Evolutionary conservation across 2,888 invertebrate genomes (phyloP), one percentile per base, ranked within the genome.

Genomic region (Petrolisthes cinctipes): DNA sequence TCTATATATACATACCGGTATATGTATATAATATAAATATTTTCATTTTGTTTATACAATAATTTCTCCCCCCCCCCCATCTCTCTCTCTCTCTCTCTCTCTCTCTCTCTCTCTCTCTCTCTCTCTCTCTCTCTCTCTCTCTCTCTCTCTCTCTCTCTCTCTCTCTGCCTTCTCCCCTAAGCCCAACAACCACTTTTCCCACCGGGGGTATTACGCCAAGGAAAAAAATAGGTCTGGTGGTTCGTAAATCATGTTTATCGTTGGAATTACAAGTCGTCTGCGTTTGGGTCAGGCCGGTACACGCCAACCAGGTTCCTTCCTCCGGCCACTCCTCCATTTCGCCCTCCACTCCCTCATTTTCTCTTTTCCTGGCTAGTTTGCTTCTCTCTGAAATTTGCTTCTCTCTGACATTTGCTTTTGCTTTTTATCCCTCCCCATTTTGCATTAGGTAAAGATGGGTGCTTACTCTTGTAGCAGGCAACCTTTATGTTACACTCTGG

Each of bases 111-210:
- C n/a, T n/a, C 9, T 17, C 23, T 54, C 9, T 20, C n/a, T 73
- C 4, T 73, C 53, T 79, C 20, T 54, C 53, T 23, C 7, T 4
- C 53, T 3, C 56, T 23, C 4, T 56, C 37, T 54, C 75, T 83
- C 81, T 20, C 57, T 68, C 78, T 56, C n/a, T 84, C 68, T 76
- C 78, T 66, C 78, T 61, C 11, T 17, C 66, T 68, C 79, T 5
- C 17, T 80, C 17, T 68, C 23, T 37, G 14, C n/a, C 61, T 68
- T 56, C 68, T 53, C 51, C 71, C 66, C 20, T 57, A 11, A 53
- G 37, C 9, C 61, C 61, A 9, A 61, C 61, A 17, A 61, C 61
- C 61, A 61, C 61, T 17, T 61, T 61, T 61, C 61, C 61, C 61
- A 61, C 61, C 61, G 61, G 17, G 61, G 61, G 17, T 61, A 61